Conservation (phyloP, 2,888 invertebrate species). For the Spilarctia lutea region DNA sequence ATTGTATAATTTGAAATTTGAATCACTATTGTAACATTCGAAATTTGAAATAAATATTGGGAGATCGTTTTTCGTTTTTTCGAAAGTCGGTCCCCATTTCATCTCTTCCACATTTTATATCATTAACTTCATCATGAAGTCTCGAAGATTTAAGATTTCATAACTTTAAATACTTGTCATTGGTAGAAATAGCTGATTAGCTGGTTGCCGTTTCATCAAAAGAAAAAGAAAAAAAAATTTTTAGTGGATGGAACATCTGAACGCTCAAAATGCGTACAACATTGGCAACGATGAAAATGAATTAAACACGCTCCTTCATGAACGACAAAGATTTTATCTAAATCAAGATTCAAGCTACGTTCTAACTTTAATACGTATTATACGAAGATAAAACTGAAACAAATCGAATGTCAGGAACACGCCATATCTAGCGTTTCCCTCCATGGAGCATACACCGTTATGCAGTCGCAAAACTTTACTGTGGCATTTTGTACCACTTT, state of each 20-base stretch:
- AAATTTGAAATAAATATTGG: background rate
- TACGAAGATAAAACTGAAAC: conserved; percentile 74
- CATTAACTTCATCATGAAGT: too few species aligned
- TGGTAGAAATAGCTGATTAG: too few species aligned
- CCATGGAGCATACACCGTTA: conserved; percentile 72
- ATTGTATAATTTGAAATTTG: background rate
- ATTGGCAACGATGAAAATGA: background rate
- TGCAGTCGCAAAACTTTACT: conserved; percentile 51
- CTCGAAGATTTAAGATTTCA: too few species aligned
- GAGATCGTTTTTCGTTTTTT: too few species aligned
- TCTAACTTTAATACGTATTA: conserved; percentile 38
- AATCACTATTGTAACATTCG: background rate
- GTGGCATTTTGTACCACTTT: conserved; percentile 35
- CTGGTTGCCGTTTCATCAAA: too few species aligned
- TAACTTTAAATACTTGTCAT: too few species aligned
- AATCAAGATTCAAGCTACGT: conserved; percentile 32
- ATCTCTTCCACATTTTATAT: too few species aligned
- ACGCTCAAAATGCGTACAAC: background rate
- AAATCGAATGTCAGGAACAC: conserved; percentile 77
- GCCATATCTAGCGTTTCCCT: conserved; percentile 67
- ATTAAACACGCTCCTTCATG: conserved; percentile 14
- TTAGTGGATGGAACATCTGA: background rate
- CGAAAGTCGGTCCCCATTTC: too few species aligned
- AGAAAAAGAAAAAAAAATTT: too few species aligned
- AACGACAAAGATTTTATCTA: conserved; percentile 36